Base-by-base conservation (phyloP, 2,888 invertebrate genomes). In the Drosophila paucipuncta region DNA sequence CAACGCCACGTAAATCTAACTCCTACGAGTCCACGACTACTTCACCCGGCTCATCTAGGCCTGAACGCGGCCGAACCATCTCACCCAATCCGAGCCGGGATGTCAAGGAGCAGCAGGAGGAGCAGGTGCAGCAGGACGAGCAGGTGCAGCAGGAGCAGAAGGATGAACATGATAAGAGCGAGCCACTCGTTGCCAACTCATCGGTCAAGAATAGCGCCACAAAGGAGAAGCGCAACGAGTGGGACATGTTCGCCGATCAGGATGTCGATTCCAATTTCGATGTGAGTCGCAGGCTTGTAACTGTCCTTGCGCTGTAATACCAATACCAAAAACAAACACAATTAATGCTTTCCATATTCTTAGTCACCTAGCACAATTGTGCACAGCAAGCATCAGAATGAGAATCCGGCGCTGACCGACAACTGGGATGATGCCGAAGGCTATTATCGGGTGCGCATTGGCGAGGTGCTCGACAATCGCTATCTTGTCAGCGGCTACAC, bases 361-460 rank as follows among this genome's bases (percentile, higher is more conserved):
- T 80, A 96, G 96, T 96, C 96, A 64, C 96, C 96, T 13, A 95
- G 94, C 70, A 95, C 95, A 50, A 94, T 95, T 80, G 94, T 94
- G 4, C 91, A 93, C 49, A 93, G 88, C 66, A 93, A 93, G 73
- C 91, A 93, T 76, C 95, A 95, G 73, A 94, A 94, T 69, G 98
- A 98, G 92, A 97, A 97, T 94, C 98, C 99, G 0, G 97, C 97
- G 57, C 94, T 99, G 50, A 98, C 97, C 0, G 99, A 99, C 93
- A 99, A 99, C 93, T 99, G 99, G 99, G 99, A 99, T 92, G 99
- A 99, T 94, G 98, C 99, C 0, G 99, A 99, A 94, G 99, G 99
- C 47, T 99, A 99, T 93, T 99, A 99, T 93, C 95, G 97, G 80
- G 99, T 99, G 13, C 95, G 99, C 57, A 98, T 99, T 83, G 98